These are phyloP conservation scores for Thaumetopoea pityocampa DNA, from an alignment of 1,140 invertebrate genomes.

Conservation along the genomic window DNA sequence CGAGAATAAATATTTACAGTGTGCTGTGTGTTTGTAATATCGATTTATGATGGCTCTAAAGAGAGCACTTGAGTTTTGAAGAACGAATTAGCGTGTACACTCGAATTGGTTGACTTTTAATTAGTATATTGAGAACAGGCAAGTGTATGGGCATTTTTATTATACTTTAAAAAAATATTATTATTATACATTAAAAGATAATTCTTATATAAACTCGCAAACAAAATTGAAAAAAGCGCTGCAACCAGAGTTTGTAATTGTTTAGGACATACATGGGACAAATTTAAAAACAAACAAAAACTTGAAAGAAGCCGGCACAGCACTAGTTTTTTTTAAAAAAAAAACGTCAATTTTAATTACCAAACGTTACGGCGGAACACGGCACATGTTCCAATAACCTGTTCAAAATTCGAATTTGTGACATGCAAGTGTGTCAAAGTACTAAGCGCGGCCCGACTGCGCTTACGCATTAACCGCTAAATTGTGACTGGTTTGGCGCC, in stretches of 20 bases:
- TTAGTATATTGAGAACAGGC: constrained; percentile 12
- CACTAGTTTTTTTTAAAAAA: constrained; percentile 3
- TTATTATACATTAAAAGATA: no score
- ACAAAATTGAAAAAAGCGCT: no score
- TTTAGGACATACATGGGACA: no score
- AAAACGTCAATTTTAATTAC: constrained; percentile 14
- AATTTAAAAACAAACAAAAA: no score
- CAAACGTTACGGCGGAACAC: constrained; percentile 14
- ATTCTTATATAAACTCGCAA: no score
- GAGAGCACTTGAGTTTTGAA: constrained; percentile 24
- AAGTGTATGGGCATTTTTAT: no score
- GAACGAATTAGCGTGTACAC: constrained; percentile 29
- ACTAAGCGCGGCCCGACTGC: constrained; percentile 40
- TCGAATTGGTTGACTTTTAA: constrained; percentile 34
- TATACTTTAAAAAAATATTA: no score
- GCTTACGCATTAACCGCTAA: constrained; percentile 58
- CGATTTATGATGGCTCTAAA: constrained; percentile 40
- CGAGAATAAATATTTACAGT: constrained; percentile 41
- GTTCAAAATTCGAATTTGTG: constrained; percentile 15
- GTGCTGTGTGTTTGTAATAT: constrained; percentile 29
- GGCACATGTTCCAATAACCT: constrained; percentile 17
- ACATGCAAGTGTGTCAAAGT: constrained; percentile 49
- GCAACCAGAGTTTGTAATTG: no score
- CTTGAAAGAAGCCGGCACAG: no score
- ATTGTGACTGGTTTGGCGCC: constrained; percentile 35